phyloP scores from a whole-genome alignment of 2,888 invertebrate genomes.

The Tipula confusa region DNA sequence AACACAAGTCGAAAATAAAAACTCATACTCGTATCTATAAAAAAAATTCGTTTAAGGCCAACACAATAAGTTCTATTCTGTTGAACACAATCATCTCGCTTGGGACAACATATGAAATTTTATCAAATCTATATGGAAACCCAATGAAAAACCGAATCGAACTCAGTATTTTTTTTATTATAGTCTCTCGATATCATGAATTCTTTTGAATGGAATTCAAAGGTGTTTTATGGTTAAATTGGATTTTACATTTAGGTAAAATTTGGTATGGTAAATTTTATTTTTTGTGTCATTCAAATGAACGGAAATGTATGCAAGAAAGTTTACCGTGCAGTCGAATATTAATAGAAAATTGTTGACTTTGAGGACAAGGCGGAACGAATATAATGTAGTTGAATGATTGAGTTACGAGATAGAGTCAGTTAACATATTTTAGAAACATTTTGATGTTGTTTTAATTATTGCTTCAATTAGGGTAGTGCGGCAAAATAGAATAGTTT shows the following conservation, averaged over 20 bases:
- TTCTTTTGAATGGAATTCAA: not conserved
- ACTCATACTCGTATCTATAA: not conserved
- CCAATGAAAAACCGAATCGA: not conserved
- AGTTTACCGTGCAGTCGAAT: not conserved
- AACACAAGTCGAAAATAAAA: not conserved
- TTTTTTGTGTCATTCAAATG: not conserved
- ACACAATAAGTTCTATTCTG: conserved; percentile 20
- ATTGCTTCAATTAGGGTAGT: not conserved
- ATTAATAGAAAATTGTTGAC: not conserved
- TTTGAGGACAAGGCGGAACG: not conserved
- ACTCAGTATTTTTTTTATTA: not conserved
- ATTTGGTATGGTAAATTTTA: not conserved
- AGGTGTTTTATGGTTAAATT: not conserved
- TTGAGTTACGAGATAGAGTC: not conserved
- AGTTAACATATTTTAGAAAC: too few relatives aligned
- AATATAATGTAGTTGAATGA: not conserved
- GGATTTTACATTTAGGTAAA: not conserved
- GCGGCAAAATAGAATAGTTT: not conserved
- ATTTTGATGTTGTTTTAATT: not conserved
- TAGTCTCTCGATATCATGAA: too few relatives aligned
- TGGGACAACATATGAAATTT: not conserved
- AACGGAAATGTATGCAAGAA: not conserved
- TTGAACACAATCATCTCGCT: conserved; percentile 20
- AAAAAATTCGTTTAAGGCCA: conserved; percentile 8
- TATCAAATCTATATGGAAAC: not conserved